These are phyloP conservation scores for Kryptolebias marmoratus DNA, from an alignment of 2,113 vertebrate genomes.

Conservation along the genomic window DNA sequence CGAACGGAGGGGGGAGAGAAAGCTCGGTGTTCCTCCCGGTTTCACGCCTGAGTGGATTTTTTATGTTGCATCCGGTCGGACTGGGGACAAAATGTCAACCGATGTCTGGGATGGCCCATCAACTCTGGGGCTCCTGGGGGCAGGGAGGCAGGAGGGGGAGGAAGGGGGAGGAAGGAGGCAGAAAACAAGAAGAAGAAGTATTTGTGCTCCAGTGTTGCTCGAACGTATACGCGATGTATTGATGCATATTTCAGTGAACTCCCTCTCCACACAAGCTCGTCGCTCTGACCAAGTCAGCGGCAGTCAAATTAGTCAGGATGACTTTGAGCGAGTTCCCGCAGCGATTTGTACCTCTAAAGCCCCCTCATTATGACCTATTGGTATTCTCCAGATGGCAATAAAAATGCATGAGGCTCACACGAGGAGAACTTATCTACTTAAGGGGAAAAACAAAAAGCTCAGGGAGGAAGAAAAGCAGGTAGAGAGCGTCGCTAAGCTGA, in stretches of 20 bases:
- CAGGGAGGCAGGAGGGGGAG: constrained; percentile 57
- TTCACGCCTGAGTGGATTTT: constrained; percentile 88
- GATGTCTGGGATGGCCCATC: constrained; percentile 86
- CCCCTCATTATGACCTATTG: constrained; percentile 76
- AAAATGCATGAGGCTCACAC: constrained; percentile 78
- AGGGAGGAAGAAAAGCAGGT: constrained; percentile 63
- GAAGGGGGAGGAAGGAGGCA: constrained; percentile 17
- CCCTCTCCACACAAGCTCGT: neutral
- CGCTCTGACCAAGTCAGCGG: constrained; percentile 65
- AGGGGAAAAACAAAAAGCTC: constrained; percentile 73
- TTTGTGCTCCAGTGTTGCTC: constrained; percentile 58
- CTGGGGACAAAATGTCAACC: constrained; percentile 92
- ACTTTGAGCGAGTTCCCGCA: constrained; percentile 59
- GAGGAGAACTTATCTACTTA: constrained; percentile 75
- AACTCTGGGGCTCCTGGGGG: constrained; percentile 78
- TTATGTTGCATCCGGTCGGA: constrained; percentile 91
- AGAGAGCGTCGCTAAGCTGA: constrained; percentile 59
- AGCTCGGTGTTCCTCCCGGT: constrained; percentile 87
- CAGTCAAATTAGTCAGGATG: constrained; percentile 74
- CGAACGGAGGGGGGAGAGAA: constrained; percentile 15
- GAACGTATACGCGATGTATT: constrained; percentile 38
- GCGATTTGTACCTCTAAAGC: constrained; percentile 63
- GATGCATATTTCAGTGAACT: constrained; percentile 6
- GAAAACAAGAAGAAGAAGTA: constrained; percentile 29
- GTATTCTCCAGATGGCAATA: constrained; percentile 80